Base-by-base conservation (phyloP, 2,888 invertebrate genomes). In the Drosophila peninsularis region DNA sequence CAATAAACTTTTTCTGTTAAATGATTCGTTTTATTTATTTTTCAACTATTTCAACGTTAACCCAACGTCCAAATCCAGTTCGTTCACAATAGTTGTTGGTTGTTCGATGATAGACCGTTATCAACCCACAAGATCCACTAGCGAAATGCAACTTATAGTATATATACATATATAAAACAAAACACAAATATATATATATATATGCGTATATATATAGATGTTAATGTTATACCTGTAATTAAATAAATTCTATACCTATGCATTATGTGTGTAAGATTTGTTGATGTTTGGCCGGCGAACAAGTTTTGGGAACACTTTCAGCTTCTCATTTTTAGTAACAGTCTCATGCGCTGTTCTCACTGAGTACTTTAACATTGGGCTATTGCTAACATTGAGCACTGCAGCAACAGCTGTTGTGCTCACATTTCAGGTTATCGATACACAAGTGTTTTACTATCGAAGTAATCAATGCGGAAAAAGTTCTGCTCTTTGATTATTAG, bases 231-330 rank as follows among this genome's bases (percentile, higher is more conserved):
- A 83, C 60, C 69, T 83, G 86, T 83, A 83, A 83, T 78, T 85
- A 88, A 83, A 83, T 83, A 83, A 83, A 83, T 88, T 83, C 83
- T 83, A 83, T 83, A 83, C 78, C 82, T 83, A 83, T 85, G 82
- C 79, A 85, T 80, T 76, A 67, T 63, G 53, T 53, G 37, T 34
- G 47, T 14, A 39, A 19, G 37, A 58, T 68, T 57, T 72, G 45
- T 71, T 71, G 14, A 53, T 55, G 53, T 71, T 52, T 71, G 9
- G 17, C 17, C n/a, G 30, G 27, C 17, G 9, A 11, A 34, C 34
- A 34, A 13, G 17, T 14, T 7, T 7, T 42, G 42, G 32, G 32
- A 32, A 34, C 55, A 42, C 21, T 34, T 24, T 54, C 2, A 13
- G 19, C 17, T 27, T 27, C 7, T 5, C 7, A 27, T 4, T 14